These are phyloP conservation scores for Lycocorax pyrrhopterus DNA, from an alignment of 2,113 vertebrate genomes.

Conservation along the genomic window DNA sequence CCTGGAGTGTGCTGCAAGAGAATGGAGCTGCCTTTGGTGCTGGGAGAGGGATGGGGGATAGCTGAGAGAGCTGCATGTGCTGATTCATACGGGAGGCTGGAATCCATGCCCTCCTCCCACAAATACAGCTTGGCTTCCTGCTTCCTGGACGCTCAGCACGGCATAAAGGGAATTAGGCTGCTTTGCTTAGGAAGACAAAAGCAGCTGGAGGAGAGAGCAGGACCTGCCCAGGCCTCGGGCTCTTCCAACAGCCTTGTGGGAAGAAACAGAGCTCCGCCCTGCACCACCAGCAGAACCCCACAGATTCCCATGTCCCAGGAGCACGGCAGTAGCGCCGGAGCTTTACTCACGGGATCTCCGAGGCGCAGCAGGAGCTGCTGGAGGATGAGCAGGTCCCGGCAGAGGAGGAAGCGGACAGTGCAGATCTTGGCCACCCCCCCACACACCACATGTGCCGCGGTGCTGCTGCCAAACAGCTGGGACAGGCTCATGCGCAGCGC, in stretches of 20 bases:
- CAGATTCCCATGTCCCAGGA: background rate
- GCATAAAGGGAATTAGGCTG: background rate
- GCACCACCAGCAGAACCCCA: background rate
- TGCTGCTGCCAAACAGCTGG: slow-evolving; percentile 84
- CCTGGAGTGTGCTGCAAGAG: background rate
- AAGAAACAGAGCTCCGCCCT: background rate
- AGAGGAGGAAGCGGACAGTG: slow-evolving; percentile 82
- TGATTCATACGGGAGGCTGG: background rate
- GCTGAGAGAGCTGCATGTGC: background rate
- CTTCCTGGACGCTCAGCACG: background rate
- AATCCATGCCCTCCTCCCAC: background rate
- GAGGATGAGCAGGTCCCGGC: slow-evolving; percentile 88
- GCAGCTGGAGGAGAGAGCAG: background rate
- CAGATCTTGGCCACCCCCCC: slow-evolving; percentile 80
- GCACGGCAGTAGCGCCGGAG: accelerated
- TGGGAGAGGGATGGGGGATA: background rate
- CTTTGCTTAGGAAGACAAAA: background rate
- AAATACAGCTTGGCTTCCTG: background rate
- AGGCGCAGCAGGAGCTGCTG: slow-evolving; percentile 86
- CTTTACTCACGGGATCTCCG: slow-evolving; percentile 80
- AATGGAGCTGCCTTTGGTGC: accelerated
- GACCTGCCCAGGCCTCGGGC: background rate
- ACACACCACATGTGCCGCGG: slow-evolving; percentile 73
- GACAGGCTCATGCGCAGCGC: slow-evolving; percentile 78
- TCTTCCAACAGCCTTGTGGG: background rate